Evolutionary conservation across 2,113 vertebrate genomes (phyloP).

Genomic region (Anseranas semipalmata): DNA sequence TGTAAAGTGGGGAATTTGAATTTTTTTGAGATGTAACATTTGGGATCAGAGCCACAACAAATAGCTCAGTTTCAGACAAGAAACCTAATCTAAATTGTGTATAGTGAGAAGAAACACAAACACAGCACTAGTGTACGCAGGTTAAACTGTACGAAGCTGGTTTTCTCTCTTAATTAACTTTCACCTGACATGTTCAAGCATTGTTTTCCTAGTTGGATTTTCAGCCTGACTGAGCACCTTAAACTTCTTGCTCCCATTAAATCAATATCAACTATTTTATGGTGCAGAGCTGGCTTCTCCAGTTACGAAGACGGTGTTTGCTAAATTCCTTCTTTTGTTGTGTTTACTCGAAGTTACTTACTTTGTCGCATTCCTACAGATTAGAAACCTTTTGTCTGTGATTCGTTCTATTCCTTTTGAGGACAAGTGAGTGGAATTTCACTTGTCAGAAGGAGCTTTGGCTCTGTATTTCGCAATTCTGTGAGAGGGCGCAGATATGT

Average conservation of each 20-base stretch:
- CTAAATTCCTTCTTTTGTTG: not conserved
- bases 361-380: not conserved
- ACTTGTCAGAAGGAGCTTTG: not conserved
- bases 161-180: conserved; percentile 38
- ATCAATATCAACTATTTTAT: not conserved
- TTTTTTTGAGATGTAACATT: not conserved
- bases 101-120: conserved; percentile 6
- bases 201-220: conserved; percentile 20
- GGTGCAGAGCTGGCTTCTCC: not conserved
- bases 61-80: conserved; percentile 5
- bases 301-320: not conserved
- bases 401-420: not conserved
- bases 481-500: not conserved
- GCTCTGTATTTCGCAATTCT: not conserved
- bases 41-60: not conserved
- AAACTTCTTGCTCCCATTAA: conserved; percentile 19
- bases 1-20: not conserved
- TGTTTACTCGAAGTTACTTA: not conserved
- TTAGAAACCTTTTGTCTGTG: not conserved
- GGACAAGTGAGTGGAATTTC: not conserved
- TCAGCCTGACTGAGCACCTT: conserved; percentile 18
- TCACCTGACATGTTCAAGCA: not conserved
- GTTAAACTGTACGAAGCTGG: conserved; percentile 1
- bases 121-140: not conserved
- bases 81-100: not conserved